These are phyloP conservation scores for Acrocera orbiculus DNA, from an alignment of 2,888 invertebrate genomes.

Conservation along the genomic window DNA sequence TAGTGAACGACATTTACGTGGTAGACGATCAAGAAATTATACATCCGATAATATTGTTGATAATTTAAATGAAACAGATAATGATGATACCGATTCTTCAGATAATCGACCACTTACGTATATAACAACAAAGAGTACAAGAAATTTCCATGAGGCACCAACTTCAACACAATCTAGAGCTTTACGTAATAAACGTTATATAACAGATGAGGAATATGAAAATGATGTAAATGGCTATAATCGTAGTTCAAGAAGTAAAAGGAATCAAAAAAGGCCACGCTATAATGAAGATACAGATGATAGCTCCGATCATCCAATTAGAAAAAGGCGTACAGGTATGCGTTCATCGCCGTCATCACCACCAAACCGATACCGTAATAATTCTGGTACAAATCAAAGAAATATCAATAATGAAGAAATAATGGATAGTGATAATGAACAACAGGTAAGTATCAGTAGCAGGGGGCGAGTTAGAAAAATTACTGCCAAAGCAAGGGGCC, in stretches of 20 bases:
- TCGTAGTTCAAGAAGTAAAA: constrained; percentile 11
- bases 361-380: constrained; percentile 9
- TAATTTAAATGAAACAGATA: not conserved
- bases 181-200: constrained; percentile 13
- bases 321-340: constrained; percentile 8
- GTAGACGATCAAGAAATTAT: not conserved
- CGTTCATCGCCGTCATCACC: constrained; percentile 8
- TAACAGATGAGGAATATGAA: constrained; percentile 20
- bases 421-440: constrained; percentile 17
- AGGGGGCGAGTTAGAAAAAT: constrained; percentile 70
- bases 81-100: constrained; percentile 19
- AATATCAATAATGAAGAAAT: constrained; percentile 13
- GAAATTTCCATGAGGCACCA: constrained; percentile 6
- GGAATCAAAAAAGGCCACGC: constrained; percentile 33
- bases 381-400: constrained; percentile 6
- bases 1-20: constrained; percentile 3
- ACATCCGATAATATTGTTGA: constrained; percentile 1
- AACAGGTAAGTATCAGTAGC: constrained; percentile 48
- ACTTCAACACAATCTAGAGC: constrained; percentile 7
- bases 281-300: constrained; percentile 44
- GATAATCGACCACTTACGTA: constrained; percentile 33
- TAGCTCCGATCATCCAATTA: constrained; percentile 18
- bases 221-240: constrained; percentile 9
- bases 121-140: constrained; percentile 15
- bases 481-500: constrained; percentile 59